Conservation (phyloP, 2,888 invertebrate species). For the Dione juno region DNA sequence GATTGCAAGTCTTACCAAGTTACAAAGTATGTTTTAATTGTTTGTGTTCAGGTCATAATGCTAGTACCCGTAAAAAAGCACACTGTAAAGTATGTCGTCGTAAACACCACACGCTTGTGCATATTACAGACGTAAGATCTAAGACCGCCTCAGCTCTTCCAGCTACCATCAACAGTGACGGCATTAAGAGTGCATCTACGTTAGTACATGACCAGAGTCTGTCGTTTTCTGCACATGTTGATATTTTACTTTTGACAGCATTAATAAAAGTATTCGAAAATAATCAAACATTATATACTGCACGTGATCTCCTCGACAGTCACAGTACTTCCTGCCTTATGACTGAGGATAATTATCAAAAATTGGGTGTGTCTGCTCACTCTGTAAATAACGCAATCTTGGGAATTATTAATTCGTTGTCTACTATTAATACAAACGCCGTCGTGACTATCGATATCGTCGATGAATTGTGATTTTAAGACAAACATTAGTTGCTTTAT, state of each 20-base stretch:
- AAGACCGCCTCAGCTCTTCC: neutral
- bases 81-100: conserved; percentile 38
- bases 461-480: neutral
- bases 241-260: conserved; percentile 15
- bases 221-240: neutral
- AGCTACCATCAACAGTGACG: neutral
- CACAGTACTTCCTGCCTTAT: conserved; percentile 34
- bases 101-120: conserved; percentile 31
- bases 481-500: neutral
- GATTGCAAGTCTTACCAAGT: conserved; percentile 40
- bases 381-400: conserved; percentile 1
- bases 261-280: conserved; percentile 12
- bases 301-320: conserved; percentile 24
- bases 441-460: neutral
- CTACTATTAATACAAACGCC: conserved; percentile 8
- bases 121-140: conserved; percentile 15
- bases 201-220: neutral
- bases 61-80: conserved; percentile 37
- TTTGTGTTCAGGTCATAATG: conserved; percentile 43
- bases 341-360: conserved; percentile 7
- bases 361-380: neutral
- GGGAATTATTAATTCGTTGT: conserved; percentile 18
- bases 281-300: conserved; percentile 3
- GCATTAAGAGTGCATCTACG: neutral
- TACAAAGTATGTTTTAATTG: conserved; percentile 48